Percentiles rank a stretch among this genome's conserved stretches.
Conservation (phyloP, 2,113 vertebrate species). For the Ammospiza nelsoni region DNA sequence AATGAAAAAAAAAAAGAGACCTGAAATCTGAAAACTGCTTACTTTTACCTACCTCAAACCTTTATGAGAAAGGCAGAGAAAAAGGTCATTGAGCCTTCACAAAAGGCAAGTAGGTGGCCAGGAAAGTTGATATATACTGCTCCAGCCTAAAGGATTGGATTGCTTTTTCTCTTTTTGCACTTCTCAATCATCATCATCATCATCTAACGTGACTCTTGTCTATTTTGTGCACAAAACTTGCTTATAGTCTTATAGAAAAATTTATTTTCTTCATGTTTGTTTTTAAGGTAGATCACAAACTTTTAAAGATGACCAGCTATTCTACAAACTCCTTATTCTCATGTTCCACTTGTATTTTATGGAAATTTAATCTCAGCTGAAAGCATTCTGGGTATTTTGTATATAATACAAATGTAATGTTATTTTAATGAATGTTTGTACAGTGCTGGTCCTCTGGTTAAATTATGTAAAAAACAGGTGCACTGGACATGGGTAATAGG, state of each 20-base stretch:
- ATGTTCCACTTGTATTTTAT: background rate
- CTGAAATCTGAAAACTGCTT: background rate
- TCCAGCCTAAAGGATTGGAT: background rate
- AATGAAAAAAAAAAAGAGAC: background rate
- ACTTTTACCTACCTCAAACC: background rate
- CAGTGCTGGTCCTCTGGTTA: background rate
- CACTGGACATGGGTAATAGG: background rate
- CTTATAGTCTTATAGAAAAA: background rate
- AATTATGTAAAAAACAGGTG: constrained; percentile 3
- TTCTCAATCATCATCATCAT: background rate
- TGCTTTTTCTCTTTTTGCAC: background rate
- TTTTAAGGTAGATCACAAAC: background rate
- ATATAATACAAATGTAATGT: background rate
- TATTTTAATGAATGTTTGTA: constrained; percentile 25
- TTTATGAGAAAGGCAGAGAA: background rate
- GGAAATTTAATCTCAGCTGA: background rate
- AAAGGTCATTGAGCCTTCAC: background rate
- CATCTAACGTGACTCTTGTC: background rate
- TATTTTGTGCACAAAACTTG: background rate
- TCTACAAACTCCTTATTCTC: background rate
- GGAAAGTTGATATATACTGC: background rate
- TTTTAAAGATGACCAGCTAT: background rate
- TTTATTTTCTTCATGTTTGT: background rate
- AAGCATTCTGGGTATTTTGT: background rate
- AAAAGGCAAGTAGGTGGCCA: background rate